Evolutionary conservation across 2,797 vertebrate species (phyloP).

Genomic region (Diglossa cyanea): DNA sequence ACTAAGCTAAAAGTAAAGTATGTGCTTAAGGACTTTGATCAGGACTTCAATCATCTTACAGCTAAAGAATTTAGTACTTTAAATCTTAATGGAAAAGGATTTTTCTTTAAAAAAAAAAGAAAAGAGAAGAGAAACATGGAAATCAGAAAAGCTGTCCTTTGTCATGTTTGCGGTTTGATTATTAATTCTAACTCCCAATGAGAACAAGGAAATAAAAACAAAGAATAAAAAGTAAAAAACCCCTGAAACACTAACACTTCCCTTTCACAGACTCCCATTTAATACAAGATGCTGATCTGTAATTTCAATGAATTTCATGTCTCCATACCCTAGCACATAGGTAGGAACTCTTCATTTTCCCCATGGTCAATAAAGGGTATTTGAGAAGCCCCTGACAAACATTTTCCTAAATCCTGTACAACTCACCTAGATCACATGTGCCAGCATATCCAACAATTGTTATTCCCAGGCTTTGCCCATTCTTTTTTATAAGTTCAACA

Average conservation of each 20-base stretch:
- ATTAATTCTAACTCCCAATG: slow-evolving; percentile 14
- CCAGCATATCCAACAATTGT: slow-evolving; percentile 90
- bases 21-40: slow-evolving; percentile 58
- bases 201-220: neutral
- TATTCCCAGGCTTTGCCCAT: slow-evolving; percentile 93
- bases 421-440: slow-evolving; percentile 80
- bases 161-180: neutral
- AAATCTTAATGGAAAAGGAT: slow-evolving; percentile 32
- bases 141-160: slow-evolving; percentile 26
- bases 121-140: neutral
- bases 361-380: neutral
- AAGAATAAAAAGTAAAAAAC: neutral
- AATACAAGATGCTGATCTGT: neutral
- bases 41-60: slow-evolving; percentile 47
- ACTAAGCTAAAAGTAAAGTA: slow-evolving; percentile 47
- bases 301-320: neutral
- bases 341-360: neutral
- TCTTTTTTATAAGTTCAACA: slow-evolving; percentile 85
- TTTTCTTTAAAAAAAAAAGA: neutral
- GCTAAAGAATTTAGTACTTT: slow-evolving; percentile 37
- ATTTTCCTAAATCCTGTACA: neutral
- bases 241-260: neutral
- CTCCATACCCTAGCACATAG: neutral
- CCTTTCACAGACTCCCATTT: neutral
- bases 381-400: neutral